phyloP scores from a whole-genome alignment of 2,888 invertebrate species.

The Herminia tarsipennalis region DNA sequence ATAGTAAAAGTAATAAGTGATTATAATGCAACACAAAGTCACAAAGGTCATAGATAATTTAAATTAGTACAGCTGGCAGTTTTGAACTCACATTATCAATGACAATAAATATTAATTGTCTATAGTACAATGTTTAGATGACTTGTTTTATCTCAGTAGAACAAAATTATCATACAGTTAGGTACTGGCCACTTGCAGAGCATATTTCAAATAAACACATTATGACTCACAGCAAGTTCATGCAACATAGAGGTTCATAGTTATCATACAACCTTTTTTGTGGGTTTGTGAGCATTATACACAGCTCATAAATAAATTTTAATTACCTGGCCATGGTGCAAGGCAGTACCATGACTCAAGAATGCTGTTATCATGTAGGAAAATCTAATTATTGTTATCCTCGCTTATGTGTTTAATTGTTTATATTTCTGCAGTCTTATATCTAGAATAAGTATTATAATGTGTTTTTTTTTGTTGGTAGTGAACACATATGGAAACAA shows the following conservation, averaged over 20 bases:
- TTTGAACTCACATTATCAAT: too few species aligned
- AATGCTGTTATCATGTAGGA: constrained; percentile 1
- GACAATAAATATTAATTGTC: too few species aligned
- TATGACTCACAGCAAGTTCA: constrained; percentile 33
- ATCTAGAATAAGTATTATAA: not conserved
- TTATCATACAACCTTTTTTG: constrained; percentile 31
- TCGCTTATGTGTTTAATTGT: too few species aligned
- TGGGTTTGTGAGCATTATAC: constrained; percentile 21
- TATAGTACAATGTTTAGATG: too few species aligned
- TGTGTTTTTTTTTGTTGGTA: too few species aligned
- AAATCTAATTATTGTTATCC: not conserved
- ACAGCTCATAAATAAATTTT: constrained; percentile 12
- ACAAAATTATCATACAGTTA: too few species aligned
- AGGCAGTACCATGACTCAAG: constrained; percentile 15
- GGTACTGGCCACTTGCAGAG: constrained; percentile 8
- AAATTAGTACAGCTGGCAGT: too few species aligned
- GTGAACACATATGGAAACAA: not conserved
- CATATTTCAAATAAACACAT: constrained; percentile 31
- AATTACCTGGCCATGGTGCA: constrained; percentile 19
- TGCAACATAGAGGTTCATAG: constrained; percentile 29
- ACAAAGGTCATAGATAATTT: too few species aligned
- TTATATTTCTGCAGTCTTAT: not conserved
- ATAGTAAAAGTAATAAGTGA: too few species aligned
- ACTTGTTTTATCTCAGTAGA: too few species aligned
- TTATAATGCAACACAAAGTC: too few species aligned